Evolutionary conservation across 2,113 vertebrate species (phyloP).

Genomic region (Neotragus moschatus): DNA sequence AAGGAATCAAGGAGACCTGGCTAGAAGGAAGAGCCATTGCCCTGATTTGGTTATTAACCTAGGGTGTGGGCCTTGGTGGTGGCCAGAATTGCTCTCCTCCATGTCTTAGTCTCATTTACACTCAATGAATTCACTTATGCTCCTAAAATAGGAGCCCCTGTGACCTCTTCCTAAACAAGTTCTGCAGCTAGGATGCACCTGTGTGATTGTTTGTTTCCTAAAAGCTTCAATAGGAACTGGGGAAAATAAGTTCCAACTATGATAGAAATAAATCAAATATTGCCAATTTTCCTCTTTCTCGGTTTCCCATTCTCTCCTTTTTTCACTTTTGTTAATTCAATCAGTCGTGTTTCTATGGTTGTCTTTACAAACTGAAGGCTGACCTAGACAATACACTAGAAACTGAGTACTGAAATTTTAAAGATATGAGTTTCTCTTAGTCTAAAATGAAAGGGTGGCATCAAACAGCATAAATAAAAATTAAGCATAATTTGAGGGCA

Average conservation of each 20-base stretch:
- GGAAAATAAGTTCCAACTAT: background rate
- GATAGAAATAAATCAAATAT: background rate
- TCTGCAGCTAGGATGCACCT: background rate
- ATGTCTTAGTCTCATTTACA: background rate
- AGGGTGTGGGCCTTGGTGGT: background rate
- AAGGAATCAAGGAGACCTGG: background rate
- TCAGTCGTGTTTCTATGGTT: background rate
- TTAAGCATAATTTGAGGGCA: background rate
- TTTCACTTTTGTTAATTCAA: background rate
- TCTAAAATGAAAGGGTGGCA: background rate
- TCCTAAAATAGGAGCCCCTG: background rate
- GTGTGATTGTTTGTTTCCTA: background rate
- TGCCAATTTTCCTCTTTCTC: background rate
- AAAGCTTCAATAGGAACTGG: background rate
- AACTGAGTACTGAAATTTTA: background rate
- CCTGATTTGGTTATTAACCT: background rate
- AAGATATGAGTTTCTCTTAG: background rate
- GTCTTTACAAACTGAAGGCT: background rate
- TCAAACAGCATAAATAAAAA: background rate
- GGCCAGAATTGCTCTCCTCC: accelerated
- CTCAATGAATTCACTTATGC: background rate
- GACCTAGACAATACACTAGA: background rate
- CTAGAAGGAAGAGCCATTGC: background rate
- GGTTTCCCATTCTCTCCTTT: background rate
- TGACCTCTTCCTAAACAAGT: background rate